phyloP scores from a whole-genome alignment of 2,888 invertebrate genomes.

The Ectemnius lituratus region DNA sequence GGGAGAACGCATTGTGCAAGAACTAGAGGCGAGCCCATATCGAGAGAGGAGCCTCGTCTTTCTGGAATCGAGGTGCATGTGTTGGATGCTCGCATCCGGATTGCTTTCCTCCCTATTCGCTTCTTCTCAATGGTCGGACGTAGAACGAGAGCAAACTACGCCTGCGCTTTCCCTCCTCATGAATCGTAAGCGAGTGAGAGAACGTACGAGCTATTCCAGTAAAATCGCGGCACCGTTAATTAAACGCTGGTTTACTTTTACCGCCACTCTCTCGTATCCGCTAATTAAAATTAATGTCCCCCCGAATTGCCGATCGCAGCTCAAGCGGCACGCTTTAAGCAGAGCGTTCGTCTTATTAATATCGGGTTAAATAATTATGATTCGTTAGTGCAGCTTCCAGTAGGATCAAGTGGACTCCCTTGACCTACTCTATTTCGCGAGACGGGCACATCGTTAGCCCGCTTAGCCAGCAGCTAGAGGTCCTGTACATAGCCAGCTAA shows the following conservation, averaged over 20 bases:
- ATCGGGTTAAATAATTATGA: conserved; percentile 46
- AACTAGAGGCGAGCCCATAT: background rate
- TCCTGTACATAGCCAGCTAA: no score
- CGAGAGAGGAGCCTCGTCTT: background rate
- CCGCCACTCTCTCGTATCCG: background rate
- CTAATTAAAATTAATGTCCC: conserved; percentile 19
- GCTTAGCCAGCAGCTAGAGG: no score
- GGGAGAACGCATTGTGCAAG: conserved; percentile 7
- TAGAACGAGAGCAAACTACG: background rate
- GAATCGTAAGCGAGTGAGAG: background rate
- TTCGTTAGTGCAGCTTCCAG: conserved; percentile 41
- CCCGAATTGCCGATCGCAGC: background rate
- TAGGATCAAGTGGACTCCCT: conserved; percentile 40
- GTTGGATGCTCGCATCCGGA: conserved; percentile 24
- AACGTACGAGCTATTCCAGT: background rate
- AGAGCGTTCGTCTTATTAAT: conserved; percentile 17
- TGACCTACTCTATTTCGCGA: conserved; percentile 43
- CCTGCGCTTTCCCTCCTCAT: background rate
- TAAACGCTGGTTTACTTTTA: conserved; percentile 13
- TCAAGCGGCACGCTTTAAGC: no score
- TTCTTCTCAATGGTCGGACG: conserved; percentile 6
- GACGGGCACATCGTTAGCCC: conserved; percentile 27
- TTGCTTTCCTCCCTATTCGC: conserved; percentile 5
- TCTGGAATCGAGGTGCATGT: conserved; percentile 14
- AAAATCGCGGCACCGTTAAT: conserved; percentile 1